A percentile compares a stretch with the other conserved stretches of the same genome.
Evolutionary conservation across 2,888 invertebrate genomes (phyloP).

Genomic region (Drosophila diplacantha): DNA sequence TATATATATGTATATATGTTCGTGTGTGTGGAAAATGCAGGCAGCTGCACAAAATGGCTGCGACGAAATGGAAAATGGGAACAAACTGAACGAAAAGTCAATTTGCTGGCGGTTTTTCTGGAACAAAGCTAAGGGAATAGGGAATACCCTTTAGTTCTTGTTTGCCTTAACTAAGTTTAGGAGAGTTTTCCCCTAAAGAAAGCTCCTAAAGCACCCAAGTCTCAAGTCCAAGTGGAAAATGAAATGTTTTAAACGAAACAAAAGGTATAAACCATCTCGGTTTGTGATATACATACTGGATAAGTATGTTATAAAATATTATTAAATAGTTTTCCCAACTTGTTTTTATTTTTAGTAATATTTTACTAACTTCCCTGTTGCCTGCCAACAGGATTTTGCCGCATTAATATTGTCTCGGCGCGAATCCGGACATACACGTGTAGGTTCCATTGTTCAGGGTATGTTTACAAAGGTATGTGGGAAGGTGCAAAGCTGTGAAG

Average conservation of each 20-base stretch:
- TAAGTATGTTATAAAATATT: too few species aligned
- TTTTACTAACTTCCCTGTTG: neutral
- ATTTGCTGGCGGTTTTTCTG: conserved; percentile 15
- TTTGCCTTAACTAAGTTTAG: neutral
- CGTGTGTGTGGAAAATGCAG: conserved; percentile 31
- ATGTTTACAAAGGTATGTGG: conserved; percentile 9
- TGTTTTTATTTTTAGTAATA: neutral
- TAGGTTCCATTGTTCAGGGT: conserved; percentile 27
- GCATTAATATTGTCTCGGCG: neutral
- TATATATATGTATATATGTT: neutral
- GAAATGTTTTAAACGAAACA: too few species aligned
- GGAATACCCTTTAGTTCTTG: neutral
- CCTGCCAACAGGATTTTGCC: rapidly evolving
- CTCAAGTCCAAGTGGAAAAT: too few species aligned
- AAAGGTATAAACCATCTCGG: too few species aligned
- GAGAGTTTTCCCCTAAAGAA: neutral
- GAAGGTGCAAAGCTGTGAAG: conserved; percentile 5
- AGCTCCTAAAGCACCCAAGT: neutral
- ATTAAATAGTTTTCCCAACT: too few species aligned
- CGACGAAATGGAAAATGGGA: conserved; percentile 40
- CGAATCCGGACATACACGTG: conserved; percentile 3
- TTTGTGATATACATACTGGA: too few species aligned
- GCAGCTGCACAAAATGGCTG: conserved; percentile 49
- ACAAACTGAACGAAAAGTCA: conserved; percentile 39
- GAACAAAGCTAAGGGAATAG: neutral